Evolutionary conservation across 1,140 invertebrate genomes (phyloP).

Genomic region (Geopemphigus sp.): DNA sequence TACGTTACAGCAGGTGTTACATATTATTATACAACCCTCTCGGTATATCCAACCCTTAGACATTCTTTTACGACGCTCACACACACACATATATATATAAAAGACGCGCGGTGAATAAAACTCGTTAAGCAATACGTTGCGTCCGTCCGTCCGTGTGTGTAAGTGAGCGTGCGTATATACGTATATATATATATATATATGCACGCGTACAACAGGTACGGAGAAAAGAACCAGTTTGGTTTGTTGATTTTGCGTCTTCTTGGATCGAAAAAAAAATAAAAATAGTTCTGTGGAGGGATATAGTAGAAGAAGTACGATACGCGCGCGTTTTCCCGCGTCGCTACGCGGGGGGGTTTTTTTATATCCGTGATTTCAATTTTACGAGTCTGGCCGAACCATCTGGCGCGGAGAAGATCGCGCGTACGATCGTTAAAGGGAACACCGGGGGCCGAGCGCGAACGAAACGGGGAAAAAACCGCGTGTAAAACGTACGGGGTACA

Average conservation of each 20-base stretch:
- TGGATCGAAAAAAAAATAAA: slow-evolving; percentile 25
- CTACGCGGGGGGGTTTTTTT: background rate
- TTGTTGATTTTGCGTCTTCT: slow-evolving; percentile 40
- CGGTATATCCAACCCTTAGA: slow-evolving; percentile 42
- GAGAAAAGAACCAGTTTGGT: slow-evolving; percentile 37
- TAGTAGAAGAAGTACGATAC: no score
- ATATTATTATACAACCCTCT: slow-evolving; percentile 44
- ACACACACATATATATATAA: no score
- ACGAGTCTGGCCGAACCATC: slow-evolving; percentile 7
- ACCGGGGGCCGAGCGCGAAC: background rate
- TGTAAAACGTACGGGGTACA: no score
- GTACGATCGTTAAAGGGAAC: slow-evolving; percentile 18
- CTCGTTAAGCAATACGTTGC: slow-evolving; percentile 44
- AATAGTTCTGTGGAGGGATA: background rate
- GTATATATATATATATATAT: no score
- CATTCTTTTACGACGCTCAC: slow-evolving; percentile 19
- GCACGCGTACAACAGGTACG: background rate
- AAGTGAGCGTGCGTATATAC: no score
- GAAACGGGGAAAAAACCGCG: slow-evolving; percentile 8
- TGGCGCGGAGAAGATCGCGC: slow-evolving; percentile 21
- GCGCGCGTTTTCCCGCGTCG: background rate
- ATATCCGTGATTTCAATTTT: slow-evolving; percentile 12
- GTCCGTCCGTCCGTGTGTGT: no score
- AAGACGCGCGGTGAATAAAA: slow-evolving; percentile 39
- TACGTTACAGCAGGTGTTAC: slow-evolving; percentile 21